Base-by-base conservation (phyloP, 2,113 vertebrate genomes). In the Danionella cerebrum region DNA sequence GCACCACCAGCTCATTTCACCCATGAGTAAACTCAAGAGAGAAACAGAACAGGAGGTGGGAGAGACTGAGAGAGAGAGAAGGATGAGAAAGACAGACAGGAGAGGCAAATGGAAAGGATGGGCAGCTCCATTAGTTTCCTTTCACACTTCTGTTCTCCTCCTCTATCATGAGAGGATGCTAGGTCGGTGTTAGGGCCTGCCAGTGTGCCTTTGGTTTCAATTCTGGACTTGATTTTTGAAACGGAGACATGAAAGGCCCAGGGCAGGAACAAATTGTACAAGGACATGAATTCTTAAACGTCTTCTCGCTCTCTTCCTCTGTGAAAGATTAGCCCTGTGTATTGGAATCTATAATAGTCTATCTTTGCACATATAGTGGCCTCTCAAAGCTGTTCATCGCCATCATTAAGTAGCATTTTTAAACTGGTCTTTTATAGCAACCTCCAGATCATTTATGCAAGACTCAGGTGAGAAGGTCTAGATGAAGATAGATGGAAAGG, bases 1-100 rank as follows among this genome's bases (percentile, higher is more conserved):
- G 65, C 71, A 71, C 65, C 73, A 75, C 80, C 80, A 79, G 75
- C 78, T 85, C 71, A 86, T 85, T 87, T 85, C 80, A 87, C 75
- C 84, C 79, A 83, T 82, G 83, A 89, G 77, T 77, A 77, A 78
- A 72, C 71, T 65, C 65, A 31, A 53, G 35, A 21, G 54, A 47
- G 59, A 60, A 54, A 50, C 27, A 33, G 48, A 14, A 60, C 9
- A 57, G 36, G 33, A 65, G 60, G 22, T 9, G 18, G n/a, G 45
- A 38, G 31, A 33, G 35, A 27, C 12, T 4, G 18, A 51, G 54
- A 14, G 44, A 50, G 22, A 19, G 21, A 16, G 39, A 25, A 45
- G 65, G 31, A 33, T 41, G 29, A 67, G 51, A 42, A 31, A 55
- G 65, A 67, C 50, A 52, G 44, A 38, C 18, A 70, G 57, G 31